Conservation (phyloP, 2,113 vertebrate species). For the Laticauda laticaudata region DNA sequence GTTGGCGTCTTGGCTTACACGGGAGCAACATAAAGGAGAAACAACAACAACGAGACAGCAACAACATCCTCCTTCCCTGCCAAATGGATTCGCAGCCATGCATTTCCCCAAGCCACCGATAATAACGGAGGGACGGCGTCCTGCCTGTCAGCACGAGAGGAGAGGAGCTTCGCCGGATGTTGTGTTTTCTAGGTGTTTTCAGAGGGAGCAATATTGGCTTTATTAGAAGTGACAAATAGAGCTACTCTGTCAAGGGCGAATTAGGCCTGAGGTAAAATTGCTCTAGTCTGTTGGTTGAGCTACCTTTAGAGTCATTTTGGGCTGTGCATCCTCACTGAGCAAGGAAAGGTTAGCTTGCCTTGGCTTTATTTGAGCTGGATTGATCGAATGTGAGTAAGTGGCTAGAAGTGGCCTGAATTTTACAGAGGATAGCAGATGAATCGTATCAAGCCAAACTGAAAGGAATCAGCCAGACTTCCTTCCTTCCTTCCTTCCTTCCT, state of each 20-base stretch:
- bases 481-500: not conserved
- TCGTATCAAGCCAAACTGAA: not conserved
- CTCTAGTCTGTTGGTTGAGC: not conserved
- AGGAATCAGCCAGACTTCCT: no score
- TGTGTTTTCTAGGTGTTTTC: not conserved
- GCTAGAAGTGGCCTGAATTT: not conserved
- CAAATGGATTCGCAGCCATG: not conserved
- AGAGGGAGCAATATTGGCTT: not conserved
- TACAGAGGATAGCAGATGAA: not conserved
- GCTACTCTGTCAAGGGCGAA: not conserved
- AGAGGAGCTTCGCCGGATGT: not conserved
- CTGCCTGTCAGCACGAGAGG: not conserved
- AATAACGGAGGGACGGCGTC: not conserved
- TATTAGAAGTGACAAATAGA: not conserved
- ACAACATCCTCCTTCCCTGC: not conserved
- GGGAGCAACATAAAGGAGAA: constrained; percentile 8
- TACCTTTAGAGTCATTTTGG: not conserved
- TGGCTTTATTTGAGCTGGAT: no score
- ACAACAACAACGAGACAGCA: not conserved
- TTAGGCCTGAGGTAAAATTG: not conserved
- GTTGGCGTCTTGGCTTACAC: not conserved
- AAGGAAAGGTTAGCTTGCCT: no score
- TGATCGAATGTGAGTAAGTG: not conserved
- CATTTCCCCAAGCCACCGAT: not conserved
- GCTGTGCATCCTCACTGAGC: not conserved